Evolutionary conservation across 2,113 vertebrate species (phyloP).

Genomic region (Origma solitaria): DNA sequence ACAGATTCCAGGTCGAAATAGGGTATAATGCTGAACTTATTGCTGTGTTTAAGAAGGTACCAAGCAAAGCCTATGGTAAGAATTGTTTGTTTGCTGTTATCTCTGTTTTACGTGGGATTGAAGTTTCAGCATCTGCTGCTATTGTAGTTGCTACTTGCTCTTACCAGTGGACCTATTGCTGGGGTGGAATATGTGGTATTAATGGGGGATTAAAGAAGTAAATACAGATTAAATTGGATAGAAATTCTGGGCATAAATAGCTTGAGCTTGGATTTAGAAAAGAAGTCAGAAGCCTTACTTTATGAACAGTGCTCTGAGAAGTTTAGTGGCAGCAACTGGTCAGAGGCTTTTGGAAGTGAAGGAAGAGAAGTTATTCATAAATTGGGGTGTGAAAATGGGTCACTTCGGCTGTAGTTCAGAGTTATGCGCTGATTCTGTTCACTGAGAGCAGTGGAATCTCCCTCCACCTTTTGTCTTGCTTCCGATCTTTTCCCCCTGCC

Average conservation of each 20-base stretch:
- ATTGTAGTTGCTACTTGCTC: not conserved
- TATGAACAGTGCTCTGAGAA: not conserved
- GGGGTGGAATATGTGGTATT: not conserved
- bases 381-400: not conserved
- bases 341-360: not conserved
- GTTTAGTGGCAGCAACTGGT: not conserved
- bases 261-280: not conserved
- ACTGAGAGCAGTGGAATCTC: not conserved
- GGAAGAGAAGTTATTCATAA: not conserved
- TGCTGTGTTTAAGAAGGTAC: conserved; percentile 83
- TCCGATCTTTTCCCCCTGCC: not conserved
- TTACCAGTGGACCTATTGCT: not conserved
- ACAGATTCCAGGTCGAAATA: conserved; percentile 86
- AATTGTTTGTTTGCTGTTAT: not conserved
- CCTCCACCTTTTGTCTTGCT: not conserved
- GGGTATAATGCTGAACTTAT: conserved; percentile 85
- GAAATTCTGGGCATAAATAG: not conserved
- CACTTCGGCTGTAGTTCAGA: not conserved
- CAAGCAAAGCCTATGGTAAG: conserved; percentile 89
- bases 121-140: not conserved
- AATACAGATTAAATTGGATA: not conserved
- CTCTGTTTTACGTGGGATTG: not conserved
- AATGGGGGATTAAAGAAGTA: not conserved
- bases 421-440: not conserved
- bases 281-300: not conserved